Conservation (phyloP, 2,888 invertebrate species). For the Ceramica pisi region DNA sequence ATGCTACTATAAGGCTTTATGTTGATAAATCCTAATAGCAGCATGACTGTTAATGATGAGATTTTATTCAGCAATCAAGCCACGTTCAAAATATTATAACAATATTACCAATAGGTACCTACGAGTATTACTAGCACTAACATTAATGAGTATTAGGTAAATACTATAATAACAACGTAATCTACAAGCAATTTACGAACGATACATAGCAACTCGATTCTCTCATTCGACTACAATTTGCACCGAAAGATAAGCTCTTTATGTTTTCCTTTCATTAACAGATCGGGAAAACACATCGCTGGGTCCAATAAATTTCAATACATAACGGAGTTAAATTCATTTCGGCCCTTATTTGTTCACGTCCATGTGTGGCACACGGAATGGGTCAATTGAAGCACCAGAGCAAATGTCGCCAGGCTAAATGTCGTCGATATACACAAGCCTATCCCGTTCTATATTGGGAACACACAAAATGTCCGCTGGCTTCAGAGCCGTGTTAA, state of each 20-base stretch:
- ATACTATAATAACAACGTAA: constrained; percentile 12
- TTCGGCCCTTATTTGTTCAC: constrained; percentile 63
- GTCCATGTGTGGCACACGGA: constrained; percentile 67
- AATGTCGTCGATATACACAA: constrained; percentile 76
- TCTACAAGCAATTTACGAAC: constrained; percentile 18
- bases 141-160: constrained; percentile 10
- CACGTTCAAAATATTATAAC: constrained; percentile 5
- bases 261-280: constrained; percentile 62
- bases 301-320: constrained; percentile 65
- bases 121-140: not conserved
- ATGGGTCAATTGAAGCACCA: constrained; percentile 81
- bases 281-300: constrained; percentile 46
- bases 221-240: constrained; percentile 47
- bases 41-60: not conserved
- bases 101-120: no score
- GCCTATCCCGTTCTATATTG: constrained; percentile 70
- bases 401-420: constrained; percentile 80
- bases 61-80: not conserved
- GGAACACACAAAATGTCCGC: constrained; percentile 70
- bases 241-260: constrained; percentile 54
- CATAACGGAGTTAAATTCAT: constrained; percentile 62
- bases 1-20: not conserved
- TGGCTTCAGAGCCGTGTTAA: constrained; percentile 56
- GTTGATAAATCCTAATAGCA: no score
- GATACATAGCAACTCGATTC: constrained; percentile 12